phyloP scores from a whole-genome alignment of 2,113 vertebrate species.

The Triplophysa dalaica region DNA sequence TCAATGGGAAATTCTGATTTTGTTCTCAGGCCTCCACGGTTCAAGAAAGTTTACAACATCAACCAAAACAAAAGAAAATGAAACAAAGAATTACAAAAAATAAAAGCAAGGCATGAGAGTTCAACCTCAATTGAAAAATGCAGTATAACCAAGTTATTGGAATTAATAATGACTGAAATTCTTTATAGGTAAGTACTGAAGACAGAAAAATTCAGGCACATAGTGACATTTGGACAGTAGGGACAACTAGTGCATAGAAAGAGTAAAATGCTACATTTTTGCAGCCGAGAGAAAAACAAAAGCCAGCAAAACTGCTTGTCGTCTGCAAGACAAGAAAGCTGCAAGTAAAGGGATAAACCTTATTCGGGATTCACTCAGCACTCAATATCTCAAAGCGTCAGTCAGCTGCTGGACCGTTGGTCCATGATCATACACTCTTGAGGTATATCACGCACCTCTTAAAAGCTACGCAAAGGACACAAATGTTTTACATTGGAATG shows the following conservation, averaged over 20 bases:
- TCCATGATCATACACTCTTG: constrained; percentile 41
- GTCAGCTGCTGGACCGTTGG: background rate
- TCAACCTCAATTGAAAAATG: constrained; percentile 43
- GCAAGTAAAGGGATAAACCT: background rate
- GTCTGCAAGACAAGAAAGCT: too few species aligned
- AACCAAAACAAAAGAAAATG: background rate
- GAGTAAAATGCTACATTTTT: constrained; percentile 50
- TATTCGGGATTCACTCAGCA: background rate
- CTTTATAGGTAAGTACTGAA: constrained; percentile 48
- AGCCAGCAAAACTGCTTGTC: constrained; percentile 16
- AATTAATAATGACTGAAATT: constrained; percentile 48
- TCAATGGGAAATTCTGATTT: constrained; percentile 37
- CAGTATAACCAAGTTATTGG: constrained; percentile 29
- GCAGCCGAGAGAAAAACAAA: constrained; percentile 42
- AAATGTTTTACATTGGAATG: constrained; percentile 44
- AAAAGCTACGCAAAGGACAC: constrained; percentile 30
- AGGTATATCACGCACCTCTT: constrained; percentile 43
- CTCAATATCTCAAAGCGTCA: constrained; percentile 26
- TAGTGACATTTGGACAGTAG: constrained; percentile 72
- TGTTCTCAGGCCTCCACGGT: constrained; percentile 41
- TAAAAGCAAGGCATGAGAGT: constrained; percentile 37
- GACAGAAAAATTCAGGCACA: constrained; percentile 71
- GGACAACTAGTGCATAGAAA: constrained; percentile 46
- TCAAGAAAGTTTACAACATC: constrained; percentile 4
- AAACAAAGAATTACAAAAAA: background rate